Percentiles rank a stretch among this genome's conserved stretches.
phyloP scores from a whole-genome alignment of 1,140 invertebrate species.

The Ridgeia piscesae region DNA sequence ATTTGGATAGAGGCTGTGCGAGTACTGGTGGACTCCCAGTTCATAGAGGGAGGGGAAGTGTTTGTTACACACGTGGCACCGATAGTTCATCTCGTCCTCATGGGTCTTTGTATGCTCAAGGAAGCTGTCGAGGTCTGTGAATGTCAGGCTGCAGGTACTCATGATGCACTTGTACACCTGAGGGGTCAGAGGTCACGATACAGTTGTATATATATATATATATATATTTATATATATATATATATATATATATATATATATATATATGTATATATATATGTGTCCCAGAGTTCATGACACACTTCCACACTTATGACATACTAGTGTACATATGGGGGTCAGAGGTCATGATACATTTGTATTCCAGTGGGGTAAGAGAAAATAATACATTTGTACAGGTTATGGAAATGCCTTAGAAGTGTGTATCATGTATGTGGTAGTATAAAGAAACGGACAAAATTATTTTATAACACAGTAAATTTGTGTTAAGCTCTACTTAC shows the following conservation, averaged over 20 bases:
- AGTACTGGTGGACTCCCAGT: conserved; percentile 67
- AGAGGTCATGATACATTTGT: conserved; percentile 32
- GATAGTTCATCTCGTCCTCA: conserved; percentile 65
- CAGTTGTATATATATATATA: too few species aligned
- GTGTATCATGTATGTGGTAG: too few species aligned
- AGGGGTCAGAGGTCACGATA: conserved; percentile 33
- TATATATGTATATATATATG: too few species aligned
- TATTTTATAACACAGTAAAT: too few species aligned
- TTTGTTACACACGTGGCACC: conserved; percentile 67
- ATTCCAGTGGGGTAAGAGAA: background rate
- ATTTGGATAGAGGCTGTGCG: conserved; percentile 62
- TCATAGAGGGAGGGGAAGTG: conserved; percentile 65
- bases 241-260: too few species aligned
- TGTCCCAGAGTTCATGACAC: conserved; percentile 65
- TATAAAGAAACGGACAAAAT: too few species aligned
- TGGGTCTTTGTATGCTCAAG: conserved; percentile 65
- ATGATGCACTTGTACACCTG: conserved; percentile 72
- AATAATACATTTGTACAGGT: too few species aligned
- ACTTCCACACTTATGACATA: conserved; percentile 73
- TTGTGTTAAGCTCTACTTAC: too few species aligned
- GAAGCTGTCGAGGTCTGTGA: conserved; percentile 67
- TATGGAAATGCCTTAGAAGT: too few species aligned
- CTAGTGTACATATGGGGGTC: too few species aligned
- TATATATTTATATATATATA: too few species aligned
- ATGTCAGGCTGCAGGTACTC: conserved; percentile 65